A percentile compares a stretch with the other conserved stretches of the same genome.
Evolutionary conservation across 2,113 vertebrate species (phyloP).

Genomic region (Lota lota): DNA sequence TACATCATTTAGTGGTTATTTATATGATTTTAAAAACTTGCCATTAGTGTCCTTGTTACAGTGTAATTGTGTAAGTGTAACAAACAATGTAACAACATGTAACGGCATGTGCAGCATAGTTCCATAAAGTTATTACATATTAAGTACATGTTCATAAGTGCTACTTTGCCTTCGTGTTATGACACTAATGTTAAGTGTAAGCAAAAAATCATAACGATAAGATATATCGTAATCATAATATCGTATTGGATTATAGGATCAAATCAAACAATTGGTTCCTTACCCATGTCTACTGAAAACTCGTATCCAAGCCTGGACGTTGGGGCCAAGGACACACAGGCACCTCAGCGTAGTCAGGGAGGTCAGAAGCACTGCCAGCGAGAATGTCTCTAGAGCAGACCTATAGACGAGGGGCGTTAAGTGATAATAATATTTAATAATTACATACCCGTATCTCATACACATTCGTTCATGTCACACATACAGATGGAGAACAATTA

Average conservation of each 20-base stretch:
- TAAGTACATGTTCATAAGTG: too few relatives aligned
- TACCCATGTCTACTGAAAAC: constrained; percentile 97
- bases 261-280: constrained; percentile 28
- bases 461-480: background rate
- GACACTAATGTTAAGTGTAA: background rate
- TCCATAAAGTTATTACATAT: too few relatives aligned
- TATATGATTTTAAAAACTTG: background rate
- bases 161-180: too few relatives aligned
- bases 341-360: constrained; percentile 89
- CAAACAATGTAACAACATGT: background rate
- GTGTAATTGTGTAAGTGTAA: too few relatives aligned
- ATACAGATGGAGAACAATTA: constrained; percentile 26
- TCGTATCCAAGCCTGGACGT: constrained; percentile 89
- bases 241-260: too few relatives aligned
- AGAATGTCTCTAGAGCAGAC: constrained; percentile 88
- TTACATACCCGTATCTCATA: background rate
- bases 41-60: too few relatives aligned
- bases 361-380: constrained; percentile 86
- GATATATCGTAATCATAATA: too few relatives aligned
- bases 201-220: background rate
- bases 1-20: background rate
- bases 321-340: constrained; percentile 91
- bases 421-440: background rate
- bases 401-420: constrained; percentile 54
- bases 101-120: background rate